These are phyloP conservation scores for Ruditapes philippinarum DNA, from an alignment of 1,140 invertebrate genomes.

Conservation along the genomic window DNA sequence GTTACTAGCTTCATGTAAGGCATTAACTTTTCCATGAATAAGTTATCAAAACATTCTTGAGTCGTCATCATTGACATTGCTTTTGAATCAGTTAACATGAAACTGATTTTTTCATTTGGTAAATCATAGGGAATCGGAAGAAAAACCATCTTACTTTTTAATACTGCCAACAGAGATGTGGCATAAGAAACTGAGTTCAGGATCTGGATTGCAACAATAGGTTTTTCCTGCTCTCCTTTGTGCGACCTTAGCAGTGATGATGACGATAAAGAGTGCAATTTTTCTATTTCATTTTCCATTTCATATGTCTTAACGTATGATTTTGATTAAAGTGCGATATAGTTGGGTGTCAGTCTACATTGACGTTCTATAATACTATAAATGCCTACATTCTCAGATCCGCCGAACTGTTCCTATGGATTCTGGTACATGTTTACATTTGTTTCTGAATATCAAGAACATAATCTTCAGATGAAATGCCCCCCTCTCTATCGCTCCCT, in stretches of 20 bases:
- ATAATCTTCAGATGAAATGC: too few relatives aligned
- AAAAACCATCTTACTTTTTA: constrained; percentile 64
- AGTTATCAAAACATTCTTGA: constrained; percentile 31
- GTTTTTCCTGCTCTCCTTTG: background rate
- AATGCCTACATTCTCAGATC: background rate
- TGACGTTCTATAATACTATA: constrained; percentile 55
- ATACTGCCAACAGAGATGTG: constrained; percentile 64
- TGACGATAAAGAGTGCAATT: background rate
- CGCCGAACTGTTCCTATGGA: background rate
- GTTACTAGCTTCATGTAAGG: constrained; percentile 14
- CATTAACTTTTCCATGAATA: constrained; percentile 38
- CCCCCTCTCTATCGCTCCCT: too few relatives aligned
- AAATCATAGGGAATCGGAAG: constrained; percentile 74
- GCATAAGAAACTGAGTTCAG: constrained; percentile 75
- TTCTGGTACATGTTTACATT: too few relatives aligned
- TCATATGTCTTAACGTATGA: constrained; percentile 45
- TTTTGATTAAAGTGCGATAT: constrained; percentile 70
- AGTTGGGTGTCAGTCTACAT: constrained; percentile 49
- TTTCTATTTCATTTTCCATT: constrained; percentile 38
- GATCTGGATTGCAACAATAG: constrained; percentile 68
- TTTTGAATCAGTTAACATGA: constrained; percentile 70
- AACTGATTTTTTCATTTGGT: constrained; percentile 69
- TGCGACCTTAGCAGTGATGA: background rate
- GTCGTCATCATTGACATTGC: constrained; percentile 67
- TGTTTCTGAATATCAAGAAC: too few relatives aligned